A percentile compares a stretch with the other conserved stretches of the same genome.
Evolutionary conservation across 2,113 vertebrate species (phyloP).

Genomic region (Siniperca knerii): DNA sequence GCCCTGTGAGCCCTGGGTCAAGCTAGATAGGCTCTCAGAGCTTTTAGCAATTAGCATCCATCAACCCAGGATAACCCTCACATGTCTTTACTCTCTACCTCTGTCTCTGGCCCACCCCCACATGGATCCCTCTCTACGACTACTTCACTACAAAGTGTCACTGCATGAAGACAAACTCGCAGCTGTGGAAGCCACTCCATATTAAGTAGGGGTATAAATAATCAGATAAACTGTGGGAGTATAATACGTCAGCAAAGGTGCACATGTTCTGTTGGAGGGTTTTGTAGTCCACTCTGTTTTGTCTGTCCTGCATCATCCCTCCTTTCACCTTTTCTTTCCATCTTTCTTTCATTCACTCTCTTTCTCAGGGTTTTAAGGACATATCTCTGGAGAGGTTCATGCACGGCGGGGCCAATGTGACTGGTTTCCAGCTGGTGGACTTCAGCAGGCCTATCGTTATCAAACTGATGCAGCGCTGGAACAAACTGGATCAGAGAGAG

Average conservation of each 20-base stretch:
- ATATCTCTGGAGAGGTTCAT: constrained; percentile 98
- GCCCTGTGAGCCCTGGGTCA: constrained; percentile 33
- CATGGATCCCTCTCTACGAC: constrained; percentile 43
- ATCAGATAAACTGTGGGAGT: constrained; percentile 23
- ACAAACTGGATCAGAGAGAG: constrained; percentile 98
- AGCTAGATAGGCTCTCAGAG: constrained; percentile 42
- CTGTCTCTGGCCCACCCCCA: constrained; percentile 28
- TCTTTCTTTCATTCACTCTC: constrained; percentile 10
- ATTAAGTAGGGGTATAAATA: constrained; percentile 39
- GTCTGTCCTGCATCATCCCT: neutral
- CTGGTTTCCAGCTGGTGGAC: constrained; percentile 98
- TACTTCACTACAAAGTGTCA: constrained; percentile 40
- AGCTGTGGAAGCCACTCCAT: constrained; percentile 26
- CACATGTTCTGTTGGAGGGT: neutral
- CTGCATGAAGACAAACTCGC: constrained; percentile 38
- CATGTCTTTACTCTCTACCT: constrained; percentile 40
- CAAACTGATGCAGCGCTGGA: constrained; percentile 99
- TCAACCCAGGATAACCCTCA: constrained; percentile 51
- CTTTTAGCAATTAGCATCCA: constrained; percentile 72
- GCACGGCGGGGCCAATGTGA: constrained; percentile 98
- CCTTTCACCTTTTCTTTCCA: neutral
- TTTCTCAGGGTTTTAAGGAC: constrained; percentile 94
- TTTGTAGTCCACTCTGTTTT: neutral
- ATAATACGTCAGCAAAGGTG: constrained; percentile 12
- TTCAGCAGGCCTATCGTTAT: constrained; percentile 96